A percentile compares a stretch with the other conserved stretches of the same genome.
Conservation (phyloP, 2,797 vertebrate species). For the Mastacembelus armatus region DNA sequence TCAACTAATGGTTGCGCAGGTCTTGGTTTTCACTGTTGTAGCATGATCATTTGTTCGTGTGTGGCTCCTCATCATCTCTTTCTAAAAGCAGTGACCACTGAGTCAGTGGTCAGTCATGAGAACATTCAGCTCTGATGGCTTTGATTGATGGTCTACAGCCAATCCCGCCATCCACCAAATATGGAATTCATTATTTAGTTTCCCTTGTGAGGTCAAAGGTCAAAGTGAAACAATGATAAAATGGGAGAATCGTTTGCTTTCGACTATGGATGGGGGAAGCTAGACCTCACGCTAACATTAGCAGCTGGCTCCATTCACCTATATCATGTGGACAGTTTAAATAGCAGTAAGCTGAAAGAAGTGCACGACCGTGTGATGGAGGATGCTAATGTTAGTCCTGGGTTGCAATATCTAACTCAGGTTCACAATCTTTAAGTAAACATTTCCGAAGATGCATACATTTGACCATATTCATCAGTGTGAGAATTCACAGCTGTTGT, state of each 20-base stretch:
- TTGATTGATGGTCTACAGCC: slow-evolving; percentile 87
- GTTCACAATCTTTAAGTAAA: slow-evolving; percentile 79
- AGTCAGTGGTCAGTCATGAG: slow-evolving; percentile 69
- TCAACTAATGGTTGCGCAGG: background rate
- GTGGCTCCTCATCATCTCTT: background rate
- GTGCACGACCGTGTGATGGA: slow-evolving; percentile 75
- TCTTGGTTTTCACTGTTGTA: background rate
- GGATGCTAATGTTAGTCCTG: slow-evolving; percentile 73
- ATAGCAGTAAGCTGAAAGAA: slow-evolving; percentile 72
- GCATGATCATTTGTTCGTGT: background rate
- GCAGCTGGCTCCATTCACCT: slow-evolving; percentile 83
- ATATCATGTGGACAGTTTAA: slow-evolving; percentile 82
- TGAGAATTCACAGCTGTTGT: slow-evolving; percentile 75
- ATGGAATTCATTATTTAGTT: slow-evolving; percentile 91
- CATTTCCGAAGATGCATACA: slow-evolving; percentile 72
- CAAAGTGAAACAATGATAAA: slow-evolving; percentile 88
- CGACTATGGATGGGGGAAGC: slow-evolving; percentile 58
- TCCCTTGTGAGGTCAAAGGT: slow-evolving; percentile 85
- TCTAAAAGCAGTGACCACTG: slow-evolving; percentile 65
- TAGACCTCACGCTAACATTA: slow-evolving; percentile 68
- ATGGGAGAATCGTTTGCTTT: slow-evolving; percentile 79
- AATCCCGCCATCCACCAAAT: slow-evolving; percentile 80
- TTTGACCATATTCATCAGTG: slow-evolving; percentile 69
- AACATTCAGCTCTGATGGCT: slow-evolving; percentile 64
- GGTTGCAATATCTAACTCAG: slow-evolving; percentile 76